phyloP scores from a whole-genome alignment of 2,797 vertebrate species.

The Alfaro cultratus region DNA sequence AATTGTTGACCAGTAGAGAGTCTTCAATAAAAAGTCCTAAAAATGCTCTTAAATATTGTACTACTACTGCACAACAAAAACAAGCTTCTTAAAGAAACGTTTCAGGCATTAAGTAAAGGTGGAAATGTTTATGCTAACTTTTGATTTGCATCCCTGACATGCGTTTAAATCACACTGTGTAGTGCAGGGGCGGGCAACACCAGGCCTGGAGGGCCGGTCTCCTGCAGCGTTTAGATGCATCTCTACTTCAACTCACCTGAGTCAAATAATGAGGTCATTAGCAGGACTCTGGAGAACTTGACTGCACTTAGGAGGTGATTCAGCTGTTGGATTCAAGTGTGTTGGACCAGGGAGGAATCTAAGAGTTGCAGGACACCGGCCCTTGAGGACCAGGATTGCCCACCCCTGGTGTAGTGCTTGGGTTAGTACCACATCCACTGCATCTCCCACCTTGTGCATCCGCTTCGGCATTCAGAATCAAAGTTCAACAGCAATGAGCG shows the following conservation, averaged over 20 bases:
- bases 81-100: neutral
- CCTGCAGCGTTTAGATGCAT: no score
- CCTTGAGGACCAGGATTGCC: no score
- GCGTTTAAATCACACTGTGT: slow-evolving; percentile 51
- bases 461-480: slow-evolving; percentile 23
- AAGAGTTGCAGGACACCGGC: no score
- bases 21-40: neutral
- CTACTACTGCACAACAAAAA: neutral
- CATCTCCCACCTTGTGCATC: slow-evolving; percentile 40
- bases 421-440: slow-evolving; percentile 49
- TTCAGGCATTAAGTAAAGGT: slow-evolving; percentile 12
- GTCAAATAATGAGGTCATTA: no score
- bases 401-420: slow-evolving; percentile 55
- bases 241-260: no score
- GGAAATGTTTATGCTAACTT: slow-evolving; percentile 15
- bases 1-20: neutral
- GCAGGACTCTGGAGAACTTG: no score
- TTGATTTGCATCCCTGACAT: slow-evolving; percentile 8
- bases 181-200: slow-evolving; percentile 31
- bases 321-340: no score
- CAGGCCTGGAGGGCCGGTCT: no score
- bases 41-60: neutral
- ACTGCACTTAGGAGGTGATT: no score
- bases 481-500: slow-evolving; percentile 23
- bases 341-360: no score